Conservation (phyloP, 2,797 vertebrate genomes). For the Malurus leucopterus region DNA sequence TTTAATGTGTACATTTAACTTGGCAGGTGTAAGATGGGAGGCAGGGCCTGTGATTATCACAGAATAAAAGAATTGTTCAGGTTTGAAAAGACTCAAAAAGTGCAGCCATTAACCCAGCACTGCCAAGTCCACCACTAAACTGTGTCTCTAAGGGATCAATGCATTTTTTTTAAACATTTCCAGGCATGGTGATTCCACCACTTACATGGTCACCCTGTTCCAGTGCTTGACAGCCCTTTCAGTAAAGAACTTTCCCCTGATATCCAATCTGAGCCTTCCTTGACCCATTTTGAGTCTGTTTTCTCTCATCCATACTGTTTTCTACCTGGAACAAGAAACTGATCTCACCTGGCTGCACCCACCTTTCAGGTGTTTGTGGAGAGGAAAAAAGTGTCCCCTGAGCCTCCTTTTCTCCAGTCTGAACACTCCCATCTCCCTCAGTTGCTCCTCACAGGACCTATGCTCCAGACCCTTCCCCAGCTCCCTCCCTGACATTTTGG, state of each 20-base stretch:
- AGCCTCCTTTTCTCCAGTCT: background rate
- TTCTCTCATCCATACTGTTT: background rate
- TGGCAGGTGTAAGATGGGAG: background rate
- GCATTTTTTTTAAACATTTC: background rate
- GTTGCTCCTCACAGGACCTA: background rate
- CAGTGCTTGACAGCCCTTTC: background rate
- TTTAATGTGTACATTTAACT: background rate
- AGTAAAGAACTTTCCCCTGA: background rate
- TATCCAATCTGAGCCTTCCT: background rate
- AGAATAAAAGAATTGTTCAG: background rate
- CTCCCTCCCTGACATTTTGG: background rate
- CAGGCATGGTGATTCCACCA: background rate
- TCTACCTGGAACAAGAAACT: background rate
- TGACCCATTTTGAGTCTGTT: rapidly evolving
- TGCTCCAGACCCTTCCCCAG: background rate
- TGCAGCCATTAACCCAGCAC: background rate
- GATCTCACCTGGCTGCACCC: rapidly evolving
- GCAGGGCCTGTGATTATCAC: rapidly evolving
- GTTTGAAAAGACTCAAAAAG: background rate
- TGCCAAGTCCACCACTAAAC: background rate
- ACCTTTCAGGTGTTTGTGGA: background rate
- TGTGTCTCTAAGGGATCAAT: no score
- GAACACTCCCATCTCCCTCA: background rate
- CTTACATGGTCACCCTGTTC: background rate
- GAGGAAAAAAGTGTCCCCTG: background rate